Conservation (phyloP, 2,113 vertebrate genomes). For the Melierax canorus region DNA sequence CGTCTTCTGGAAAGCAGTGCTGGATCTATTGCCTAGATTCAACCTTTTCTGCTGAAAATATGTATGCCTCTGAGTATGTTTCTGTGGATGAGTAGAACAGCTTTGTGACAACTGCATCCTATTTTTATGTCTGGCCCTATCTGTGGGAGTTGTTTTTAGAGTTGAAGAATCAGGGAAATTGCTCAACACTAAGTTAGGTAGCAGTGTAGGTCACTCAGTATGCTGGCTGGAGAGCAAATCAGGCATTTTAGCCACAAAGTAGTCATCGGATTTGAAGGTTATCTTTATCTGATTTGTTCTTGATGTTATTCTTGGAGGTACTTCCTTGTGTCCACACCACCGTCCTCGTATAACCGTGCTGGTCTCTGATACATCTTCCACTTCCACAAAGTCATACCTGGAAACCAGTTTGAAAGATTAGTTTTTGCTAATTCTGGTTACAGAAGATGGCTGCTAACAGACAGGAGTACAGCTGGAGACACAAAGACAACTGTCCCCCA, state of each 20-base stretch:
- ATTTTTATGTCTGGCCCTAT: background rate
- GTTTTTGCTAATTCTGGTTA: background rate
- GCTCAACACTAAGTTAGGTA: background rate
- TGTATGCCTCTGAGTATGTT: background rate
- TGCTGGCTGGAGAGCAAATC: background rate
- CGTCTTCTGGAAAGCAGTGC: background rate
- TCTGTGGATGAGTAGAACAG: background rate
- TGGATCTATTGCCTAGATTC: background rate
- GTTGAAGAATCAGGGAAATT: no score
- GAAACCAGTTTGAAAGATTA: constrained; percentile 4
- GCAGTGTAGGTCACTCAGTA: fast-evolving
- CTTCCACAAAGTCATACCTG: constrained; percentile 97
- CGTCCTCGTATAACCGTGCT: constrained; percentile 90
- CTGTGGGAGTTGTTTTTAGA: background rate
- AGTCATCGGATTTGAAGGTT: constrained; percentile 84
- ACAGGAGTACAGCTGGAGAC: background rate
- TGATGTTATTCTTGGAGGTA: constrained; percentile 87
- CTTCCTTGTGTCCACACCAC: constrained; percentile 91
- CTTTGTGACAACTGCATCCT: background rate
- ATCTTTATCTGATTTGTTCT: constrained; percentile 89
- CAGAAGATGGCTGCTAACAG: background rate
- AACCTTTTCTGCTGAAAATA: background rate
- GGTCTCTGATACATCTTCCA: constrained; percentile 90
- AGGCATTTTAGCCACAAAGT: background rate
- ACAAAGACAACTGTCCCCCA: background rate